A percentile compares a stretch with the other conserved stretches of the same genome.
Evolutionary conservation across 2,113 vertebrate genomes (phyloP).

Genomic region (Bubo blakistoni): DNA sequence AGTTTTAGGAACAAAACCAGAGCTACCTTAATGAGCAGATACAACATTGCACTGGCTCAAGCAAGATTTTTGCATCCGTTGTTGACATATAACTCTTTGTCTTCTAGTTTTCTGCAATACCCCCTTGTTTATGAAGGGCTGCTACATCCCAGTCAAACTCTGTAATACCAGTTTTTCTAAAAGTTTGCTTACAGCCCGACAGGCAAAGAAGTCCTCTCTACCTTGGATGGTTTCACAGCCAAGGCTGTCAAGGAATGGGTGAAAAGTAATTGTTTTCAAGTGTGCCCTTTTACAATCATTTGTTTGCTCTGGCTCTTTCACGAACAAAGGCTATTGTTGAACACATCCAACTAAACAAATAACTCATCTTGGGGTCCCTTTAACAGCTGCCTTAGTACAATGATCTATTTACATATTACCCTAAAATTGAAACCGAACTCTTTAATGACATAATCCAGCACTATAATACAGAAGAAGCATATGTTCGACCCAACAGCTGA

Average conservation of each 20-base stretch:
- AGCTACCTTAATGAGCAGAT: neutral
- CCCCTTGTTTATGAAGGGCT: constrained; percentile 11
- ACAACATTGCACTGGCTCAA: neutral
- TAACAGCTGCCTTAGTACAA: constrained; percentile 85
- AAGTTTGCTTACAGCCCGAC: constrained; percentile 52
- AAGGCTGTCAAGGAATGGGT: constrained; percentile 81
- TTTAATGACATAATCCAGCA: constrained; percentile 81
- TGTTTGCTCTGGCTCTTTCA: constrained; percentile 86
- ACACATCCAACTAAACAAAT: constrained; percentile 85
- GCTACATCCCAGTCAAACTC: neutral
- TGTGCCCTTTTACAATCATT: constrained; percentile 86
- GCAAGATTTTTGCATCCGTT: neutral
- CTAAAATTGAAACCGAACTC: constrained; percentile 84
- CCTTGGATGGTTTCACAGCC: constrained; percentile 79
- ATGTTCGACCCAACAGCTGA: constrained; percentile 76
- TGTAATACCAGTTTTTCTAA: constrained; percentile 40
- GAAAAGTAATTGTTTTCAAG: constrained; percentile 86
- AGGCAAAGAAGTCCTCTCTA: constrained; percentile 61
- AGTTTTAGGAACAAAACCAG: neutral
- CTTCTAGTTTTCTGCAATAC: constrained; percentile 5
- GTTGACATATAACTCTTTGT: constrained; percentile 25
- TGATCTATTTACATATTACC: constrained; percentile 83
- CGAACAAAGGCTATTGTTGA: constrained; percentile 85
- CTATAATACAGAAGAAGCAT: constrained; percentile 67
- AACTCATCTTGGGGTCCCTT: constrained; percentile 82